phyloP scores from a whole-genome alignment of 2,113 vertebrate species.

The Ceyx melanurus region DNA sequence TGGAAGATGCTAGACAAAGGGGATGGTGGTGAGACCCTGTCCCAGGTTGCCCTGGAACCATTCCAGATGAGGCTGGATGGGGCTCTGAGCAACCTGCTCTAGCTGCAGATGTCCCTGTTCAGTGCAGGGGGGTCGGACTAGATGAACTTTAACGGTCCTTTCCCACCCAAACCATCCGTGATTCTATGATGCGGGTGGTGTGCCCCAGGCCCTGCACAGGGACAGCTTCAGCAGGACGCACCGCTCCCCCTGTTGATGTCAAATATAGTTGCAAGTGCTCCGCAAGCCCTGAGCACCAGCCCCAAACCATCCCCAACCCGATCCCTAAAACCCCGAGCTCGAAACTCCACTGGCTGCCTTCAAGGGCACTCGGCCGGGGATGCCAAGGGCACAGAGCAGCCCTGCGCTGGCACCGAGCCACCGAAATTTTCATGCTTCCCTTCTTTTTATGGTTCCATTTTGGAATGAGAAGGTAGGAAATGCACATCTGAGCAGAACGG shows the following conservation, averaged over 20 bases:
- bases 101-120: neutral
- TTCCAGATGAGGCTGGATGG: neutral
- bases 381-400: neutral
- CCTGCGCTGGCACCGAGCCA: neutral
- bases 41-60: neutral
- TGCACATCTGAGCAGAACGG: neutral
- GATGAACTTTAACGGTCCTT: neutral
- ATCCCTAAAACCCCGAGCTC: fast-evolving
- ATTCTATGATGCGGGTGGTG: neutral
- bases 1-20: neutral
- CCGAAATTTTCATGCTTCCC: fast-evolving
- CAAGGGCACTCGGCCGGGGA: neutral
- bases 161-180: neutral
- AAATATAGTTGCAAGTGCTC: neutral
- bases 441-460: neutral
- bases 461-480: neutral
- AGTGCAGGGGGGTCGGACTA: neutral
- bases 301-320: neutral
- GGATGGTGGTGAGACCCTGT: neutral
- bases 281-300: neutral
- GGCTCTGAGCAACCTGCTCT: neutral
- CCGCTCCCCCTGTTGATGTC: slow-evolving; percentile 44
- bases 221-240: neutral
- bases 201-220: neutral
- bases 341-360: fast-evolving